Base-by-base conservation (phyloP, 2,113 vertebrate species). In the Lamprotornis superbus region DNA sequence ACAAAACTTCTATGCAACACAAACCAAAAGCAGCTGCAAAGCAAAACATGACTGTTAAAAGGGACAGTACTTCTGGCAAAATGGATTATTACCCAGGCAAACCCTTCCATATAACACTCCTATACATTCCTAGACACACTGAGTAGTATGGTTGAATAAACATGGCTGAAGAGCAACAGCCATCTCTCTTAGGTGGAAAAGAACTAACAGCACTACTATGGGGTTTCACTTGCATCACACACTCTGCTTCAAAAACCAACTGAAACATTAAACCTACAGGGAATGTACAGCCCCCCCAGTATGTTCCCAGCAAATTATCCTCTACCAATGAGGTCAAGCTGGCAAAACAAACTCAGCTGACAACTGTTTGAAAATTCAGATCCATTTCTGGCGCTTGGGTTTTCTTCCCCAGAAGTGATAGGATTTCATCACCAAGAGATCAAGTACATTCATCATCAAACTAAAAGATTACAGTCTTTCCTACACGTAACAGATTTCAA, bases 151-250 rank as follows among this genome's bases (percentile, higher is more conserved):
- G 31, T 14, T 63, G 47, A 63, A 40, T 11, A 65, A 42, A 35
- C 5, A 18, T 4, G 9, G 27, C 22, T 46, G 22, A 50, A 11
- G 15, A 56, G 2, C 35, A 69, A 19, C 5, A 5, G 14, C 7
- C 17, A 18, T 11, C n/a, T n/a, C 42, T 15, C n/a, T 31, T 9
- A 5, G 1, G 5, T 56, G 3, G 2, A 5, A 16, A 69, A 28
- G 20, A 30, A 9, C 5, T 18, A 46, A 18, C 9, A 63, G 11
- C 31, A 25, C 9, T 27, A 3, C 25, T 22, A 2, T 0, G 0
- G 20, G 20, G 33, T 42, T 49, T 39, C 46, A 44, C 35, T 30
- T 25, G 6, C 17, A 60, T n/a, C 47, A 31, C 1, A 6, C 2
- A 2, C 40, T 6, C 40, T 4, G 17, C n/a, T 69, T 49, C 15